Evolutionary conservation across 2,888 invertebrate genomes (phyloP).

Genomic region (Drosophila barbarae): DNA sequence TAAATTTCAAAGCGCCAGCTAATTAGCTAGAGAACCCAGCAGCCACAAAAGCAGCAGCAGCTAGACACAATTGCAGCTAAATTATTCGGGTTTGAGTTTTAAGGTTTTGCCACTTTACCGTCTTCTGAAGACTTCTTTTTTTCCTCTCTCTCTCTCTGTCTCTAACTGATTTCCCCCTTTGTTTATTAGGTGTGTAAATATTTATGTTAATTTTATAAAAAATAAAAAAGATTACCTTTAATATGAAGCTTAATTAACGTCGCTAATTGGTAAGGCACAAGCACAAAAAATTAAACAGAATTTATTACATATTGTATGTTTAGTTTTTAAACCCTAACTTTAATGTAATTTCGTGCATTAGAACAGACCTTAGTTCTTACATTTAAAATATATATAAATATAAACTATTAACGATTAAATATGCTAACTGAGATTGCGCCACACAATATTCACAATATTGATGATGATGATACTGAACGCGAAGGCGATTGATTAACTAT

Average conservation of each 20-base stretch:
- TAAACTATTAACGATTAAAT: constrained; percentile 31
- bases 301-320: constrained; percentile 69
- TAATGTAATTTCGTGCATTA: constrained; percentile 57
- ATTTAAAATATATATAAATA: constrained; percentile 20
- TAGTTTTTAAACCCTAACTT: constrained; percentile 53
- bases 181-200: constrained; percentile 61
- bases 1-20: constrained; percentile 41
- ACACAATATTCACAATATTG: constrained; percentile 40
- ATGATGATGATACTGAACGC: constrained; percentile 14
- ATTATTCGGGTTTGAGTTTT: constrained; percentile 43
- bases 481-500: constrained; percentile 46
- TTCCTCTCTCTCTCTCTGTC: constrained; percentile 27
- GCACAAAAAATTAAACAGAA: constrained; percentile 56
- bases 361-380: constrained; percentile 53
- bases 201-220: constrained; percentile 57
- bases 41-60: constrained; percentile 36
- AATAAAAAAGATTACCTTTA: constrained; percentile 42
- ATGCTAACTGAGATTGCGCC: constrained; percentile 39
- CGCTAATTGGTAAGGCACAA: constrained; percentile 56
- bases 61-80: constrained; percentile 41
- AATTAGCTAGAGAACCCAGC: constrained; percentile 38
- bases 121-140: constrained; percentile 69
- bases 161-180: constrained; percentile 20
- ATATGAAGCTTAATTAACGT: constrained; percentile 45
- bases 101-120: constrained; percentile 72